Base-by-base conservation (phyloP, 2,797 vertebrate species). In the Siniperca undulata region DNA sequence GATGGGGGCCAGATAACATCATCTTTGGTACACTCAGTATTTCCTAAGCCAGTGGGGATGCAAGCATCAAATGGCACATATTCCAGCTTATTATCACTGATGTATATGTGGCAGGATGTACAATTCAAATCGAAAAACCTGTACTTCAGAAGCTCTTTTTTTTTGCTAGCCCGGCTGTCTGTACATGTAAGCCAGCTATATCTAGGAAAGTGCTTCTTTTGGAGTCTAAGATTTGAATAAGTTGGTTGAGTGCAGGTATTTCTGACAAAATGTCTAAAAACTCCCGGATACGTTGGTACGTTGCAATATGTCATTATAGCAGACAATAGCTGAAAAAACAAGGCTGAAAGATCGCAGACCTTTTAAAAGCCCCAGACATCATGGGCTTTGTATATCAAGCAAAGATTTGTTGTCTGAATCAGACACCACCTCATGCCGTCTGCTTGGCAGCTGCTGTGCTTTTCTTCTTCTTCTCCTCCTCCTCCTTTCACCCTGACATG, bases 371-470 rank as follows among this genome's bases (percentile, higher is more conserved):
- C 76, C 52, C 81, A 81, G 72, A 87, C 78, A 66, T 83, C 62
- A 60, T 9, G 30, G 46, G 77, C 78, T 87, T 83, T 88, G 86
- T 82, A 76, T 75, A 77, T 86, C 67, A 76, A 77, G 87, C 56
- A 27, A 80, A 86, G 69, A 76, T 81, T 85, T 86, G 86, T 83
- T 88, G 86, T 75, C 72, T 88, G 84, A 85, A 91, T 91, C 61
- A 89, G 78, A 88, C 80, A 60, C 56, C 70, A 82, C 74, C 85
- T 85, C 78, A 76, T 69, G 58, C 73, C 34, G 73, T 84, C 81
- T 89, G 77, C 80, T 84, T 84, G 81, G 79, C 85, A 87, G 82
- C 81, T 82, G 78, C 85, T 87, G 77, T 67, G 74, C 77, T 83
- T 90, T 90, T 79, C 84, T 78, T 69, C 80, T 78, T 19, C 38